phyloP scores from a whole-genome alignment of 2,797 vertebrate genomes.

The Periophthalmus magnuspinnatus region DNA sequence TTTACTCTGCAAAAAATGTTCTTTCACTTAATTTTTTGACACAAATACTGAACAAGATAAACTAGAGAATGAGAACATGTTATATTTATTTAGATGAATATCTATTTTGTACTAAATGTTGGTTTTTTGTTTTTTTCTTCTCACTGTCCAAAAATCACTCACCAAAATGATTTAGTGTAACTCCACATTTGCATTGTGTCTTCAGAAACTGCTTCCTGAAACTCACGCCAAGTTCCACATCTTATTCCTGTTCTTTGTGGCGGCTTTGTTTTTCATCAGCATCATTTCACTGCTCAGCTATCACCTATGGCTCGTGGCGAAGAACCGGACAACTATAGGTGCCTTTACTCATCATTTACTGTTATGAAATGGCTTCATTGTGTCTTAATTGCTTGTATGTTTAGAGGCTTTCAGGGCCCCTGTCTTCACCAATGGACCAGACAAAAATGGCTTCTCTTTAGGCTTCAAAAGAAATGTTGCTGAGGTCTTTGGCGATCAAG shows the following conservation, averaged over 20 bases:
- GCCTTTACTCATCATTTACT: conserved; percentile 12
- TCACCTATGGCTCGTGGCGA: conserved; percentile 94
- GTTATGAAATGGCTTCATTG: not conserved
- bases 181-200: conserved; percentile 4
- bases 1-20: not conserved
- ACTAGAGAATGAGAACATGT: not conserved
- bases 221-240: conserved; percentile 94
- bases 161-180: not conserved
- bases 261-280: conserved; percentile 95
- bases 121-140: not conserved
- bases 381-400: not conserved
- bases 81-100: not conserved
- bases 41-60: not conserved
- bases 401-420: conserved; percentile 93
- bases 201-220: conserved; percentile 82
- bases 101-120: not conserved
- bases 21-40: not conserved
- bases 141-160: not conserved
- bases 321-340: conserved; percentile 98
- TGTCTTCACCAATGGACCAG: conserved; percentile 87
- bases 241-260: conserved; percentile 95
- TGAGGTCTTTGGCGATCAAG: conserved; percentile 90
- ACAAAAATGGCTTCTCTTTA: conserved; percentile 94
- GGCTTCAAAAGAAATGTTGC: conserved; percentile 86
- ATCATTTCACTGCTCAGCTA: conserved; percentile 92